These are phyloP conservation scores for Brachionus rotundiformis DNA, from an alignment of 1,140 invertebrate species.

Conservation along the genomic window DNA sequence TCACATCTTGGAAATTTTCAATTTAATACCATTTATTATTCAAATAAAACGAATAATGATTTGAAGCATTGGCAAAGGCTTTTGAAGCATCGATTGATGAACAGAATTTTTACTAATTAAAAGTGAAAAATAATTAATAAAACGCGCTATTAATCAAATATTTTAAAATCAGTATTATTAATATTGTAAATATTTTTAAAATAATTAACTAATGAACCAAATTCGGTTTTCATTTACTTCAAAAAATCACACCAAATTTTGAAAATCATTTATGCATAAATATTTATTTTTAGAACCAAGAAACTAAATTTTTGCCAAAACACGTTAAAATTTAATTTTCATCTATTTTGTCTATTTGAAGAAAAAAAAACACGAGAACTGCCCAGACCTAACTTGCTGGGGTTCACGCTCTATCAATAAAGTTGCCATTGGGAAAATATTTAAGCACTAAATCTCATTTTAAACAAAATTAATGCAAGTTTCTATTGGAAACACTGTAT, in stretches of 20 bases:
- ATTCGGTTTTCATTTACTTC: background rate
- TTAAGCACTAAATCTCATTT: background rate
- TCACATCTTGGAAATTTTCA: too few species aligned
- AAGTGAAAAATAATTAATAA: too few species aligned
- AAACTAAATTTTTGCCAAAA: background rate
- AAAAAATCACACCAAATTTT: background rate
- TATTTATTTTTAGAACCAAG: background rate
- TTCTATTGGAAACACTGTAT: constrained; percentile 1
- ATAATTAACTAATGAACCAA: background rate
- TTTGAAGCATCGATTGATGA: too few species aligned
- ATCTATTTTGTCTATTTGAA: background rate
- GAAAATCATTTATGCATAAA: too few species aligned
- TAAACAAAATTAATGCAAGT: background rate
- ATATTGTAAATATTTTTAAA: too few species aligned
- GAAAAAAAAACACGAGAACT: background rate
- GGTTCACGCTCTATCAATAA: background rate
- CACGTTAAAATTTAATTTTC: background rate
- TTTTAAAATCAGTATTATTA: too few species aligned
- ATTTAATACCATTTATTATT: too few species aligned
- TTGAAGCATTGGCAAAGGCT: too few species aligned
- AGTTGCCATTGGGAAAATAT: background rate
- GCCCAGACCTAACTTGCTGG: background rate
- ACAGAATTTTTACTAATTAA: too few species aligned
- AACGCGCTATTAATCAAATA: background rate
- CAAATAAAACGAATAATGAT: too few species aligned